Evolutionary conservation across 2,888 invertebrate genomes (phyloP).

Genomic region (Didymodactylos carnosus): DNA sequence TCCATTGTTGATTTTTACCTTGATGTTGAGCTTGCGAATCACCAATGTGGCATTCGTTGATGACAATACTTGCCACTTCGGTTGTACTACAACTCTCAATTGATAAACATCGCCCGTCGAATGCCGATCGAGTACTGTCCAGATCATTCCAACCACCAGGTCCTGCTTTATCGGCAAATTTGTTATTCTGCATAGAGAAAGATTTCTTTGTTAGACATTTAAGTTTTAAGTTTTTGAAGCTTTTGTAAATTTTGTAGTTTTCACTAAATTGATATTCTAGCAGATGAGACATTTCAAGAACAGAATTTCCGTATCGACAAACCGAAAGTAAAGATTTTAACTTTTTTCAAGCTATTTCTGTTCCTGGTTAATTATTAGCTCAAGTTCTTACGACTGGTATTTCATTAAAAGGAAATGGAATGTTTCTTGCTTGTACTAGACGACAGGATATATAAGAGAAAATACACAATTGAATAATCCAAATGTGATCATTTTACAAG

Average conservation of each 20-base stretch:
- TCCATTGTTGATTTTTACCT: not conserved
- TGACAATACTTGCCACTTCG: not conserved
- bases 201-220: too few relatives aligned
- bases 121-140: not conserved
- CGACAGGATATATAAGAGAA: not conserved
- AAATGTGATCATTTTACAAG: not conserved
- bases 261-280: too few relatives aligned
- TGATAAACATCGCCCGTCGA: not conserved
- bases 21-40: not conserved
- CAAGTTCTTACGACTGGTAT: not conserved
- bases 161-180: not conserved
- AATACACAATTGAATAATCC: not conserved
- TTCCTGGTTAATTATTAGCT: not conserved
- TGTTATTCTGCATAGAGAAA: too few relatives aligned
- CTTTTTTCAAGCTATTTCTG: not conserved
- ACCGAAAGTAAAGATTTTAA: too few relatives aligned
- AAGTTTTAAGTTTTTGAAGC: too few relatives aligned
- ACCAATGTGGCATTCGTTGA: not conserved
- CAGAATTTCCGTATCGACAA: too few relatives aligned
- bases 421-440: not conserved
- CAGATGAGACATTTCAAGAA: too few relatives aligned
- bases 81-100: not conserved
- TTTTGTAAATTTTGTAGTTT: too few relatives aligned
- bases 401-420: not conserved
- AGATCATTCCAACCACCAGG: constrained; percentile 1